Evolutionary conservation across 2,888 invertebrate genomes (phyloP).

Genomic region (Lithodes maja): DNA sequence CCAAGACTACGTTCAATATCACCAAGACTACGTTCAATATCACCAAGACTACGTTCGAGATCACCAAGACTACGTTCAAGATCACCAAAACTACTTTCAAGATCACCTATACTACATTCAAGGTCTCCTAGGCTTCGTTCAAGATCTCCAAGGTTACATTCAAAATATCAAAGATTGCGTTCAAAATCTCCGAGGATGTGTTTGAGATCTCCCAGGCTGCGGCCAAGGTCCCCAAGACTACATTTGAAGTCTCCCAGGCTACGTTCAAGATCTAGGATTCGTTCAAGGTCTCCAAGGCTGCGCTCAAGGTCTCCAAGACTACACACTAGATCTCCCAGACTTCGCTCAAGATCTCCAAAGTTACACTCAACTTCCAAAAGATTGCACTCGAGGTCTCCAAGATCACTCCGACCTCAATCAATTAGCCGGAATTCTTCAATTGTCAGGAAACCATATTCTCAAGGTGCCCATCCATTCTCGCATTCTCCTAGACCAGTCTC

Average conservation of each 20-base stretch:
- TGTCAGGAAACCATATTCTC: not conserved
- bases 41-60: conserved; percentile 24
- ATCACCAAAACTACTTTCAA: conserved; percentile 8
- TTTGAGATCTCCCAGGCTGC: not conserved
- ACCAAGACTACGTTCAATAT: not conserved
- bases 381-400: not conserved
- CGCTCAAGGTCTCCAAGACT: conserved; percentile 25
- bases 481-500: conserved; percentile 10
- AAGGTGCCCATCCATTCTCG: not conserved
- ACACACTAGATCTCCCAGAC: conserved; percentile 5
- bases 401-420: not conserved
- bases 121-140: conserved; percentile 13
- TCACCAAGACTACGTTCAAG: conserved; percentile 23
- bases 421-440: not conserved
- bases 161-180: not conserved
- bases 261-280: not conserved
- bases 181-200: not conserved
- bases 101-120: not conserved
- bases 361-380: conserved; percentile 17
- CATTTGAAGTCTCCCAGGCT: not conserved
- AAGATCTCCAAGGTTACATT: conserved; percentile 21
- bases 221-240: conserved; percentile 30
- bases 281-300: conserved; percentile 36
- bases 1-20: conserved; percentile 16
- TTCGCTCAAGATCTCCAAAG: conserved; percentile 5